phyloP scores from a whole-genome alignment of 2,888 invertebrate species.

The Drosophila prolongata region DNA sequence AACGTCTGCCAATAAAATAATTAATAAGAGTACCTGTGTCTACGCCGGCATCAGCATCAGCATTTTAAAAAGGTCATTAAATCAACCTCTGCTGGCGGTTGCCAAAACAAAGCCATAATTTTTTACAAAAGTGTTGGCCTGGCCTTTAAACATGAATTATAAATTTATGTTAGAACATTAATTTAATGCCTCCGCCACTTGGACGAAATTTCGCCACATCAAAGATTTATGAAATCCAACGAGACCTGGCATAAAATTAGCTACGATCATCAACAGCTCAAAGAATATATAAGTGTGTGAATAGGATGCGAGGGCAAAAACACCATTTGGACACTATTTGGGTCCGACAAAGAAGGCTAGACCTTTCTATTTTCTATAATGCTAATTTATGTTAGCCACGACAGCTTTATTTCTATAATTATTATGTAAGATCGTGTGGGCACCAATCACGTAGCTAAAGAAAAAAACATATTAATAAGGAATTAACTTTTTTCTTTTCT shows the following conservation, averaged over 20 bases:
- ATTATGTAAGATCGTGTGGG: slow-evolving; percentile 37
- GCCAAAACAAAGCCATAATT: slow-evolving; percentile 39
- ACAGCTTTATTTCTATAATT: slow-evolving; percentile 60
- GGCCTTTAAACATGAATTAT: slow-evolving; percentile 45
- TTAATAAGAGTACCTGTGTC: slow-evolving; percentile 60
- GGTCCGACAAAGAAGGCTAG: slow-evolving; percentile 23
- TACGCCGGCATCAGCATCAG: slow-evolving; percentile 41
- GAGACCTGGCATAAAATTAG: slow-evolving; percentile 53
- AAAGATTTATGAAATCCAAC: slow-evolving; percentile 33
- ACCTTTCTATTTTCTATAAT: slow-evolving; percentile 61
- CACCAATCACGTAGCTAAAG: slow-evolving; percentile 13
- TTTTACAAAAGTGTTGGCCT: slow-evolving; percentile 45
- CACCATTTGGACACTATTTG: slow-evolving; percentile 51
- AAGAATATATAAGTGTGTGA: slow-evolving; percentile 42
- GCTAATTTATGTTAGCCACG: slow-evolving; percentile 57
- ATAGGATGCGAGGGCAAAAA: slow-evolving; percentile 51
- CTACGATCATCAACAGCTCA: slow-evolving; percentile 53
- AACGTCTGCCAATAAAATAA: slow-evolving; percentile 69
- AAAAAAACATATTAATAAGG: slow-evolving; percentile 35
- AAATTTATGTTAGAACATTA: slow-evolving; percentile 71
- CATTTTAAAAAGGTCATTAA: slow-evolving; percentile 68
- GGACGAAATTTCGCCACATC: slow-evolving; percentile 50
- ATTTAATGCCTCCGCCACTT: slow-evolving; percentile 49
- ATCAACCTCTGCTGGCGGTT: slow-evolving; percentile 37
- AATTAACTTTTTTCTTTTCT: slow-evolving; percentile 33